These are phyloP conservation scores for Nothocercus julius DNA, from an alignment of 2,113 vertebrate species.

Conservation along the genomic window DNA sequence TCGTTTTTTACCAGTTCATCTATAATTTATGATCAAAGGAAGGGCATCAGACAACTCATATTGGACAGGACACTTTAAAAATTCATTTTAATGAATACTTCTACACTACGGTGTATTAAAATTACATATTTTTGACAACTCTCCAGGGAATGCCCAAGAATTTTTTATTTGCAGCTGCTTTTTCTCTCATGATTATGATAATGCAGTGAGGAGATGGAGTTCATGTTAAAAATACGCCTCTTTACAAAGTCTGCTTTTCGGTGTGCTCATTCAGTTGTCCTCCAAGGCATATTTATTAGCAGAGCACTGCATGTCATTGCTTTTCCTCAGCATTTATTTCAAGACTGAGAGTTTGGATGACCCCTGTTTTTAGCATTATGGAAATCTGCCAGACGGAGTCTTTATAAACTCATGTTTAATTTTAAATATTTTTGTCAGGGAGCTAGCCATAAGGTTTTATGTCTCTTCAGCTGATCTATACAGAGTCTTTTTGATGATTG, in stretches of 20 bases:
- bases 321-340: not conserved
- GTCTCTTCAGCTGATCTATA: slow-evolving; percentile 54
- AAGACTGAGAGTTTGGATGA: not conserved
- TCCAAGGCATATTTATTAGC: slow-evolving; percentile 30
- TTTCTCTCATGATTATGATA: slow-evolving; percentile 43
- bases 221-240: slow-evolving; percentile 33
- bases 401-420: slow-evolving; percentile 46
- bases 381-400: not conserved
- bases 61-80: slow-evolving; percentile 64
- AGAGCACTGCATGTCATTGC: not conserved
- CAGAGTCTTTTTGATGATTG: slow-evolving; percentile 60
- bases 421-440: not conserved
- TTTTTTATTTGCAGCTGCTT: slow-evolving; percentile 52
- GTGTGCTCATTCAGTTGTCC: not conserved
- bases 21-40: slow-evolving; percentile 69
- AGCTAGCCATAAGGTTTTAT: slow-evolving; percentile 31
- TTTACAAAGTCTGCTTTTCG: slow-evolving; percentile 28
- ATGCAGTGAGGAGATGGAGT: slow-evolving; percentile 9
- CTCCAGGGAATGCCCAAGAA: not conserved
- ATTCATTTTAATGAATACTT: slow-evolving; percentile 70
- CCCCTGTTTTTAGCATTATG: not conserved
- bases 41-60: slow-evolving; percentile 63
- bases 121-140: slow-evolving; percentile 1
- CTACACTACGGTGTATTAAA: slow-evolving; percentile 21
- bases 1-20: slow-evolving; percentile 50